Evolutionary conservation across 2,888 invertebrate species (phyloP).

Genomic region (Hypolimnas misippus): DNA sequence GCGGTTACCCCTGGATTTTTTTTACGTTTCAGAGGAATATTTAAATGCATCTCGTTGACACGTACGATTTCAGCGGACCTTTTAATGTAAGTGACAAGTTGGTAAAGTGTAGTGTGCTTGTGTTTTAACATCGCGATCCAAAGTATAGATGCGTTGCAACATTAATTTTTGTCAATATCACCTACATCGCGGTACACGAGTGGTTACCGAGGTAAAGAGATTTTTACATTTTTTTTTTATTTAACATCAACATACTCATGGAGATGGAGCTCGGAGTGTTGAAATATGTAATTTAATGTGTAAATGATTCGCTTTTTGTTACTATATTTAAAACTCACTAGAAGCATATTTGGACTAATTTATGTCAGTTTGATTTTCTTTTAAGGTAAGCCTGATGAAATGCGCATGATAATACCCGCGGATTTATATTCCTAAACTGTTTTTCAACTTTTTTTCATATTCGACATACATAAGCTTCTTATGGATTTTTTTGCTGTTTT

Average conservation of each 20-base stretch:
- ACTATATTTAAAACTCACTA: slow-evolving; percentile 16
- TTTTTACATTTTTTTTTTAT: slow-evolving; percentile 32
- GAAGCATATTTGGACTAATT: slow-evolving; percentile 21
- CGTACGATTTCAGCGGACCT: slow-evolving; percentile 53
- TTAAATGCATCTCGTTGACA: slow-evolving; percentile 62
- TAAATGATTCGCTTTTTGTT: slow-evolving; percentile 19
- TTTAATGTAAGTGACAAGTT: slow-evolving; percentile 66
- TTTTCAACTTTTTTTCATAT: slow-evolving; percentile 3
- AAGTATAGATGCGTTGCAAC: slow-evolving; percentile 35
- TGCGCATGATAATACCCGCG: neutral
- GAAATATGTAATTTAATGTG: slow-evolving; percentile 25
- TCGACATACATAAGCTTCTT: neutral
- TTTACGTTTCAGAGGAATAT: slow-evolving; percentile 62
- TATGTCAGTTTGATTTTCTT: slow-evolving; percentile 15
- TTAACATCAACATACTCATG: slow-evolving; percentile 3
- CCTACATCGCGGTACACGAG: slow-evolving; percentile 36
- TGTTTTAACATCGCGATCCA: slow-evolving; percentile 42
- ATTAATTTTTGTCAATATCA: slow-evolving; percentile 45
- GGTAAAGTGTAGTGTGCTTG: slow-evolving; percentile 37
- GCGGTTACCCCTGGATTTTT: slow-evolving; percentile 68
- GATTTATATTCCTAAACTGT: slow-evolving; percentile 1
- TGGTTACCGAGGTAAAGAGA: slow-evolving; percentile 34
- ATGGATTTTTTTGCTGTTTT: neutral
- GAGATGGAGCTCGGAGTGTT: slow-evolving; percentile 15
- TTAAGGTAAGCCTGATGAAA: slow-evolving; percentile 6